phyloP scores from a whole-genome alignment of 2,797 vertebrate species.

The Vultur gryphus region DNA sequence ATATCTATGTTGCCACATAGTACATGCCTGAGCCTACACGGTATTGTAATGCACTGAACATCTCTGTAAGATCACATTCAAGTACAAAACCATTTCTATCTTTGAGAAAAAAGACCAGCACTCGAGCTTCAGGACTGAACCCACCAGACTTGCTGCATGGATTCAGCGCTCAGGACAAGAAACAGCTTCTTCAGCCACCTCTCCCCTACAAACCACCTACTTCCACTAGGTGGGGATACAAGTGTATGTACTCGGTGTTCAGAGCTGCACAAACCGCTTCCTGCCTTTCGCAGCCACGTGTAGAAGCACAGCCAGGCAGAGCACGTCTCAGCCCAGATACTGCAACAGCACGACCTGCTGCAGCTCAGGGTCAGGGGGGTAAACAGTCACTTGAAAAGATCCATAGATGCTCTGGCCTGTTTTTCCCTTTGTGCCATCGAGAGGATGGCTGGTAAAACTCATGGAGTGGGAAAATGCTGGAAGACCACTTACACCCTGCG shows the following conservation, averaged over 20 bases:
- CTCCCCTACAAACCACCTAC: not conserved
- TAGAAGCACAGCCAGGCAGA: not conserved
- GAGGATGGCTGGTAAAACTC: not conserved
- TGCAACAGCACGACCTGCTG: not conserved
- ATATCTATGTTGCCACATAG: not conserved
- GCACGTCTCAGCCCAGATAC: not conserved
- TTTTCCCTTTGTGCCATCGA: not conserved
- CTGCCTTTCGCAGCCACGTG: not conserved
- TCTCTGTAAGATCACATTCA: not conserved
- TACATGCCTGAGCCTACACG: not conserved
- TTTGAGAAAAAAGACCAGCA: not conserved
- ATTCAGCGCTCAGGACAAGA: not conserved
- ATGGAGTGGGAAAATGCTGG: not conserved
- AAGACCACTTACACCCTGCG: not conserved
- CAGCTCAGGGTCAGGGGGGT: not conserved
- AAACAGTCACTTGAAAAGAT: not conserved
- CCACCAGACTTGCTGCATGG: not conserved
- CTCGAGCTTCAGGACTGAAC: not conserved
- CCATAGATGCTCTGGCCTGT: not conserved
- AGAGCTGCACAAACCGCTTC: not conserved
- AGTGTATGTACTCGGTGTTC: accelerated
- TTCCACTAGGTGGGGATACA: slow-evolving; percentile 25
- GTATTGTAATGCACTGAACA: not conserved
- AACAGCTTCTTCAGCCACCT: not conserved
- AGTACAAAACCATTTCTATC: not conserved